These are phyloP conservation scores for Laupala kohalensis DNA, from an alignment of 1,140 invertebrate species.

Conservation along the genomic window DNA sequence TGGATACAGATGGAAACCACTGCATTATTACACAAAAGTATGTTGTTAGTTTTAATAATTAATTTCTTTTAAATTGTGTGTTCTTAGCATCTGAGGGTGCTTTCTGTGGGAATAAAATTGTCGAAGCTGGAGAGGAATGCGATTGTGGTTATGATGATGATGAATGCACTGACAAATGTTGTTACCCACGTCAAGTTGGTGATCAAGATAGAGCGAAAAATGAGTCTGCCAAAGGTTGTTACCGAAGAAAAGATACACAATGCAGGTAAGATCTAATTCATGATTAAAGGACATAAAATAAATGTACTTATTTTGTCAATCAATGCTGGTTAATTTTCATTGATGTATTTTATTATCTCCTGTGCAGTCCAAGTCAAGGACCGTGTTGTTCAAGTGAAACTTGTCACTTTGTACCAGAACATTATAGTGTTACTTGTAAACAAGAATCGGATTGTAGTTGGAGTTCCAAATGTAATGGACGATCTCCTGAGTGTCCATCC, in stretches of 20 bases:
- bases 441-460: conserved; percentile 78
- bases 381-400: conserved; percentile 77
- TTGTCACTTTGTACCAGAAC: conserved; percentile 63
- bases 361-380: conserved; percentile 87
- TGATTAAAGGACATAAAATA: too few species aligned
- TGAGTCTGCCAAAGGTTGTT: conserved; percentile 55
- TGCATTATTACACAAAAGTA: too few species aligned
- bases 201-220: conserved; percentile 54
- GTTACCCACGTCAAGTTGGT: conserved; percentile 72
- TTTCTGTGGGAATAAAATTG: conserved; percentile 98
- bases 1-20: too few species aligned
- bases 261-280: conserved; percentile 50
- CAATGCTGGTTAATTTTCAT: too few species aligned
- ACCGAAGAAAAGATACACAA: conserved; percentile 56
- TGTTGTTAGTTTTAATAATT: not conserved
- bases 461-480: conserved; percentile 73
- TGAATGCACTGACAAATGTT: conserved; percentile 89
- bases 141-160: conserved; percentile 93
- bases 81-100: conserved; percentile 69
- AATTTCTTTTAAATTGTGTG: conserved; percentile 4
- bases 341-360: conserved; percentile 17
- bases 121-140: conserved; percentile 94
- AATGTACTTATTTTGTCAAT: too few species aligned
- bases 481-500: conserved; percentile 70
- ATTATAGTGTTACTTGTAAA: conserved; percentile 57